These are phyloP conservation scores for Tillus elongatus DNA, from an alignment of 2,888 invertebrate genomes.

Conservation along the genomic window DNA sequence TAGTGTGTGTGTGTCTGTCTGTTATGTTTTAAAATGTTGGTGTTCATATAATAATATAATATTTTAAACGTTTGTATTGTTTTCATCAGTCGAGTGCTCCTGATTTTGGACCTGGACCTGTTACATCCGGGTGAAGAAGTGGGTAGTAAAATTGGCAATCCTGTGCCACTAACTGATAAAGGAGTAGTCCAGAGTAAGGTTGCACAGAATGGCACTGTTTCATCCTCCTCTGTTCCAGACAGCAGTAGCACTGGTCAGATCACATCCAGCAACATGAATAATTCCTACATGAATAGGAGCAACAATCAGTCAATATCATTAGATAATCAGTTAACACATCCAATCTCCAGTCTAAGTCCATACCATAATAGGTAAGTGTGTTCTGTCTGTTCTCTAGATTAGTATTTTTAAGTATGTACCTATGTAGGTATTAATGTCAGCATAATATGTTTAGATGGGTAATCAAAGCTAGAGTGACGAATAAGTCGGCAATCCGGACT, in stretches of 20 bases:
- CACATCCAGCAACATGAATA: conserved; percentile 28
- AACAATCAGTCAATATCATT: conserved; percentile 9
- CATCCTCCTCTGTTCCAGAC: conserved; percentile 15
- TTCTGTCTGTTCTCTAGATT: too few species aligned
- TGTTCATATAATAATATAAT: too few species aligned
- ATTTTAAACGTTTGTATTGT: too few species aligned
- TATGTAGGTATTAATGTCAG: neutral
- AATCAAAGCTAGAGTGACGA: conserved; percentile 79
- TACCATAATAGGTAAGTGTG: conserved; percentile 81
- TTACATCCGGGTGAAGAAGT: conserved; percentile 63
- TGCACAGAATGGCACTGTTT: neutral
- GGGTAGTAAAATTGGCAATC: conserved; percentile 69
- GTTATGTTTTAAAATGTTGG: too few species aligned
- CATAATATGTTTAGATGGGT: conserved; percentile 57
- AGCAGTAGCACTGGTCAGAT: conserved; percentile 22
- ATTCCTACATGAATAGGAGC: conserved; percentile 21
- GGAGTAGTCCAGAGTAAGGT: conserved; percentile 11
- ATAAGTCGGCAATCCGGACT: conserved; percentile 68
- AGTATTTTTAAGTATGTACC: neutral
- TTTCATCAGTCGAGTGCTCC: conserved; percentile 78
- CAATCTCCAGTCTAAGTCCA: conserved; percentile 81
- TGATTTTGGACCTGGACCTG: conserved; percentile 71
- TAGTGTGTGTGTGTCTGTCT: too few species aligned
- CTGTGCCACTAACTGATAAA: conserved; percentile 46
- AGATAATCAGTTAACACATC: conserved; percentile 49